phyloP scores from a whole-genome alignment of 2,797 vertebrate genomes.

The Heterohyrax brucei region DNA sequence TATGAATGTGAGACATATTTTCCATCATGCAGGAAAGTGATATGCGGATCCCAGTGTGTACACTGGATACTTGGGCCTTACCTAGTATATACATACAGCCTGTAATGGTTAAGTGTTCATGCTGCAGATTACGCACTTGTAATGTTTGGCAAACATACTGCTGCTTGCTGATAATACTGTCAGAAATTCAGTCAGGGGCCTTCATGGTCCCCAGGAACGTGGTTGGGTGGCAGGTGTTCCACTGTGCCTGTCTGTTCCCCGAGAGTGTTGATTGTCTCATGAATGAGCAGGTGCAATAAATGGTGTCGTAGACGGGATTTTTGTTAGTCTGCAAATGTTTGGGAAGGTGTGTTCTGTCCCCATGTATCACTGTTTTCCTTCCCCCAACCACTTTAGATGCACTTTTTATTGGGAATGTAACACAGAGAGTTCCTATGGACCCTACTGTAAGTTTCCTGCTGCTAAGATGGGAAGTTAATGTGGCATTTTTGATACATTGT shows the following conservation, averaged over 20 bases:
- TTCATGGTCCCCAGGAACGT: slow-evolving; percentile 32
- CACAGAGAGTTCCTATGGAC: too few species aligned
- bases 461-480: background rate
- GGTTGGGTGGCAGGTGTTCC: slow-evolving; percentile 67
- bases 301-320: slow-evolving; percentile 35
- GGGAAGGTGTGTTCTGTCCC: slow-evolving; percentile 50
- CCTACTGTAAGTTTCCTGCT: rapidly evolving
- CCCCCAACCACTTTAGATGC: background rate
- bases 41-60: background rate
- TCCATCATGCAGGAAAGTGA: background rate
- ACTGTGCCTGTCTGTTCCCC: background rate
- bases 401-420: background rate
- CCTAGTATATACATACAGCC: background rate
- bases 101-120: slow-evolving; percentile 67
- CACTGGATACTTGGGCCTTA: background rate
- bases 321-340: slow-evolving; percentile 49
- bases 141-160: slow-evolving; percentile 38
- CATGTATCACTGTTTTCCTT: background rate
- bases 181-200: slow-evolving; percentile 71
- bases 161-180: slow-evolving; percentile 69
- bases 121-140: slow-evolving; percentile 17
- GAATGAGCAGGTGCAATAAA: slow-evolving; percentile 76
- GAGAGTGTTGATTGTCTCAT: slow-evolving; percentile 70
- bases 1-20: background rate
- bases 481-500: background rate